phyloP scores from a whole-genome alignment of 2,113 vertebrate species.

The Marmota monax region DNA sequence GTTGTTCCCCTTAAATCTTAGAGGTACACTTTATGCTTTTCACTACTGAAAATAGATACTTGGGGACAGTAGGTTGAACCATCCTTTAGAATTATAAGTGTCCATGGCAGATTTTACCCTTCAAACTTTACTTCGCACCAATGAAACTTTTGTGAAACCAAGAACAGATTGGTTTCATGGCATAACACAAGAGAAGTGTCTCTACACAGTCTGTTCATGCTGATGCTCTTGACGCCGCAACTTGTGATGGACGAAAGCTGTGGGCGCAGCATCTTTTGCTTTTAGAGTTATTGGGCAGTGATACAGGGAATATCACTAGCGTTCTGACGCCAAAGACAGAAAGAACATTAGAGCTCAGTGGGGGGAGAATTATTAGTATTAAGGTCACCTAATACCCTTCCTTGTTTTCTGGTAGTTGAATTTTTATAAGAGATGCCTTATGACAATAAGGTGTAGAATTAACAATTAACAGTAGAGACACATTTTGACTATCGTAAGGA shows the following conservation, averaged over 20 bases:
- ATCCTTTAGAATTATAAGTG: slow-evolving; percentile 40
- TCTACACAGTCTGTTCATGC: slow-evolving; percentile 6
- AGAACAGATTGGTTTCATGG: slow-evolving; percentile 53
- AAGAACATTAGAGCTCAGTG: background rate
- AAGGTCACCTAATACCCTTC: background rate
- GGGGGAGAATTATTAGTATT: background rate
- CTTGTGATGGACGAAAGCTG: background rate
- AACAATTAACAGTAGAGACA: background rate
- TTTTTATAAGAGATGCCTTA: slow-evolving; percentile 59
- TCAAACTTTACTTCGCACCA: background rate
- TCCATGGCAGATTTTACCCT: slow-evolving; percentile 32
- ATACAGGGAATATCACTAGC: background rate
- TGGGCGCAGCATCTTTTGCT: background rate
- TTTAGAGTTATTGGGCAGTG: background rate
- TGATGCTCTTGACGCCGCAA: background rate
- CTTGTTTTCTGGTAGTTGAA: slow-evolving; percentile 16
- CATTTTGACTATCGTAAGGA: background rate
- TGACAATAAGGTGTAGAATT: background rate
- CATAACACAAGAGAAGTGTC: background rate
- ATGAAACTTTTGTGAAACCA: slow-evolving; percentile 62
- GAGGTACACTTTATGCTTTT: slow-evolving; percentile 48
- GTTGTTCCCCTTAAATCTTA: slow-evolving; percentile 44
- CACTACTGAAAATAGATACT: slow-evolving; percentile 44
- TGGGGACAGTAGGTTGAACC: background rate
- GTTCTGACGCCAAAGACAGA: background rate